Evolutionary conservation across 2,888 invertebrate species (phyloP).

Genomic region (Leptothorax acervorum): DNA sequence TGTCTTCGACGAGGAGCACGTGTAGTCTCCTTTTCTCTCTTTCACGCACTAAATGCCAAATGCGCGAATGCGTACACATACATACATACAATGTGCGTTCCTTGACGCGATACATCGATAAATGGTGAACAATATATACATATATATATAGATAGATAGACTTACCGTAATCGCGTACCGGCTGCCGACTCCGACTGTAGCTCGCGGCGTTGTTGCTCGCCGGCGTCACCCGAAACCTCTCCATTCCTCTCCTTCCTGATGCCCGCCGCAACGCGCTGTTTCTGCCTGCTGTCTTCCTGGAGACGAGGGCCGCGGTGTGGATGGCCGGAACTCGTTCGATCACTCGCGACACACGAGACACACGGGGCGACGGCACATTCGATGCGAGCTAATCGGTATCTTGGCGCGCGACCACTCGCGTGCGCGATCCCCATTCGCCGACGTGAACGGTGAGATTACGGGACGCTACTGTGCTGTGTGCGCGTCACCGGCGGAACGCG

Average conservation of each 20-base stretch:
- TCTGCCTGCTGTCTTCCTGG: neutral
- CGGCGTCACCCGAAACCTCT: conserved; percentile 82
- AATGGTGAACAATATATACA: neutral
- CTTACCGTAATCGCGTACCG: conserved; percentile 78
- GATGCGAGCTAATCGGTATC: conserved; percentile 66
- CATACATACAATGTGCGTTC: no score
- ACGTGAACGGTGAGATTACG: conserved; percentile 27
- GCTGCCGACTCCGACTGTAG: conserved; percentile 65
- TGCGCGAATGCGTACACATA: neutral
- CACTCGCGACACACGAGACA: neutral
- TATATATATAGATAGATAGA: neutral
- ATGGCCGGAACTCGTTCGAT: neutral
- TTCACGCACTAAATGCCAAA: no score
- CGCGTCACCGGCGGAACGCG: neutral
- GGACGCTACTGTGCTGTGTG: conserved; percentile 42
- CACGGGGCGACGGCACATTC: neutral
- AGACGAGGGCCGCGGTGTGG: neutral
- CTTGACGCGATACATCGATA: no score
- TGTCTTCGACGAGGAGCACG: conserved; percentile 5
- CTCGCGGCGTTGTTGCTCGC: conserved; percentile 75
- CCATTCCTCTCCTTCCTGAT: conserved; percentile 64
- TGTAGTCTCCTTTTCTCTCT: neutral
- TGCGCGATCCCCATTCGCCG: conserved; percentile 79
- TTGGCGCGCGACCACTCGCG: conserved; percentile 75
- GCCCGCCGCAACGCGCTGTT: neutral